These are phyloP conservation scores for Holocentrus rufus DNA, from an alignment of 2,797 vertebrate species.

Conservation along the genomic window DNA sequence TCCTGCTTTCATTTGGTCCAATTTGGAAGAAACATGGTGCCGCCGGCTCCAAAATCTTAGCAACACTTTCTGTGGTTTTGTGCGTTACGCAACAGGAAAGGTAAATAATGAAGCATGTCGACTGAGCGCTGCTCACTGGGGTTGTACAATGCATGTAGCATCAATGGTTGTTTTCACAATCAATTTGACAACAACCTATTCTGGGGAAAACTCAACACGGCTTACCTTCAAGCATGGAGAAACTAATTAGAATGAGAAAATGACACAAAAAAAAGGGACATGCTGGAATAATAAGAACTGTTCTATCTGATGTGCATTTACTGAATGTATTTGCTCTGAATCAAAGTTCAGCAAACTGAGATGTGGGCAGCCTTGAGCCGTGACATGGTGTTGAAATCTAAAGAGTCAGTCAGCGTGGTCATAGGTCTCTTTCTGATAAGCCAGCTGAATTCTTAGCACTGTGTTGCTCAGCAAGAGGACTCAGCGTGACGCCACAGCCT, in stretches of 20 bases:
- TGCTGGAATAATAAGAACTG: constrained; percentile 27
- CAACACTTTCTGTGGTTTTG: constrained; percentile 60
- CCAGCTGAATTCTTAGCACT: constrained; percentile 61
- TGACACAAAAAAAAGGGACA: constrained; percentile 7
- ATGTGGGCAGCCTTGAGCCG: constrained; percentile 49
- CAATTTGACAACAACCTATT: constrained; percentile 49
- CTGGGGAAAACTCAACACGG: constrained; percentile 46
- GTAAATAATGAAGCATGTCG: constrained; percentile 73
- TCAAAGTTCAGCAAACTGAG: constrained; percentile 60
- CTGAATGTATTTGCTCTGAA: constrained; percentile 39
- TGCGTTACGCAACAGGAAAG: constrained; percentile 62
- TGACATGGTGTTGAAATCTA: constrained; percentile 60
- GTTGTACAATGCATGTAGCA: constrained; percentile 51
- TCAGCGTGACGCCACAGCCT: constrained; percentile 51
- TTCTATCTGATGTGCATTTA: neutral
- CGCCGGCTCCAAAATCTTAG: constrained; percentile 45
- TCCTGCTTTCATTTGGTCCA: constrained; percentile 62
- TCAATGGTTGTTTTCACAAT: constrained; percentile 61
- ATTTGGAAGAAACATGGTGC: constrained; percentile 58
- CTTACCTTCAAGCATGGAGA: constrained; percentile 38
- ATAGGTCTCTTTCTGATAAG: constrained; percentile 70
- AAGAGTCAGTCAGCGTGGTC: constrained; percentile 63
- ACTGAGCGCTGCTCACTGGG: constrained; percentile 56
- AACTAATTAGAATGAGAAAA: constrained; percentile 39
- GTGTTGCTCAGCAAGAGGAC: constrained; percentile 41